These are phyloP conservation scores for Sebastes vulpes DNA, from an alignment of 2,797 vertebrate genomes.

Conservation along the genomic window DNA sequence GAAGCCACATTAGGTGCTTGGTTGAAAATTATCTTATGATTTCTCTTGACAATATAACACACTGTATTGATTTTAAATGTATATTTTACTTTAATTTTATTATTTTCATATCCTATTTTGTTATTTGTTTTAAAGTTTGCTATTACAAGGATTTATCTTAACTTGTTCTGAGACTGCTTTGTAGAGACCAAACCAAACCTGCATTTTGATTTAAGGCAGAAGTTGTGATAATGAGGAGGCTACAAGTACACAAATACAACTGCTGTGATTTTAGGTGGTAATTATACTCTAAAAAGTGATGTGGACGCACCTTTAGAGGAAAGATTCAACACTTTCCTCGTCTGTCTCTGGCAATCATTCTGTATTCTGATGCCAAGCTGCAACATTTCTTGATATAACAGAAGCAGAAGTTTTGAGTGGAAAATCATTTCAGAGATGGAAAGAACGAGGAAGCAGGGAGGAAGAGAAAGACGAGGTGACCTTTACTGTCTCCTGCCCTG, in stretches of 20 bases:
- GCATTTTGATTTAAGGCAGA: background rate
- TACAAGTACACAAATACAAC: background rate
- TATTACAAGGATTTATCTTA: background rate
- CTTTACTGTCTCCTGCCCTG: slow-evolving; percentile 74
- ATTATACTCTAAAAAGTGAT: slow-evolving; percentile 4
- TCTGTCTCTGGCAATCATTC: slow-evolving; percentile 5
- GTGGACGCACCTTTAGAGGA: background rate
- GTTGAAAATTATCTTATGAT: background rate
- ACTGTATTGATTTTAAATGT: background rate
- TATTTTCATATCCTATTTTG: background rate
- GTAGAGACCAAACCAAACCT: background rate
- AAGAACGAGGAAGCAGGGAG: slow-evolving; percentile 13
- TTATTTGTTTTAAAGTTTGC: background rate
- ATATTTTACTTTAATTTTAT: background rate
- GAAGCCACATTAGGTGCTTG: background rate
- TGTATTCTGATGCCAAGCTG: slow-evolving; percentile 22
- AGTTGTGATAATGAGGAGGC: background rate
- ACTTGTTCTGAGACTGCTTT: background rate
- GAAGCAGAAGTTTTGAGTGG: slow-evolving; percentile 54
- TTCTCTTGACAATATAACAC: background rate
- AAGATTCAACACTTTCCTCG: slow-evolving; percentile 1
- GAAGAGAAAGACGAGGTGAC: slow-evolving; percentile 62
- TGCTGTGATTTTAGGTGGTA: background rate
- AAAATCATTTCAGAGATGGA: slow-evolving; percentile 65
- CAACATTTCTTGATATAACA: slow-evolving; percentile 31